Evolutionary conservation across 2,113 vertebrate genomes (phyloP).

Genomic region (Seriola rivoliana): DNA sequence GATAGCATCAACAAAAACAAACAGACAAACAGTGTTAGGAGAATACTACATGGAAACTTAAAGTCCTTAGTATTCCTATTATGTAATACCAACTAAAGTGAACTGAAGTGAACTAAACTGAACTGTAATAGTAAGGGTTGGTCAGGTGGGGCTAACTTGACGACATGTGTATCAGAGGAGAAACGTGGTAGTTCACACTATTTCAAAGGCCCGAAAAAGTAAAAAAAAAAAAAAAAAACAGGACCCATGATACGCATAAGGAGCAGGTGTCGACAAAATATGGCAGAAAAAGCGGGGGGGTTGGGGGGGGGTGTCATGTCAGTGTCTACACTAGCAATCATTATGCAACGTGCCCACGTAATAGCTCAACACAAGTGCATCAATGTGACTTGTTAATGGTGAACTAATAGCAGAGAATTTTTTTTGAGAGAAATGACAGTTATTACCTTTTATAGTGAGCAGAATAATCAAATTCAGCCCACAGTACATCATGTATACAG

Average conservation of each 20-base stretch:
- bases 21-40: neutral
- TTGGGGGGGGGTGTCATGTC: neutral
- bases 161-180: neutral
- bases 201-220: neutral
- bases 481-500: too few species aligned
- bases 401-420: neutral
- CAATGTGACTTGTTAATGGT: neutral
- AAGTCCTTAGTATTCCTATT: neutral
- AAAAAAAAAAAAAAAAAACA: neutral
- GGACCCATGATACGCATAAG: neutral
- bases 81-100: too few species aligned
- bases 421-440: neutral
- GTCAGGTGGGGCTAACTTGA: neutral
- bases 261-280: neutral
- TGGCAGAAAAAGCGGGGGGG: neutral
- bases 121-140: neutral
- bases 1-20: neutral
- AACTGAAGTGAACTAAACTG: too few species aligned
- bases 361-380: neutral
- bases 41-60: neutral
- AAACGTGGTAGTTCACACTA: neutral
- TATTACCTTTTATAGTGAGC: neutral
- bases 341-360: conserved; percentile 42
- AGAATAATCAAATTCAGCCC: neutral
- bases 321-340: neutral